Percentiles rank a stretch among this genome's conserved stretches.
Conservation (phyloP, 2,888 invertebrate species). For the Drosophila affinis region DNA sequence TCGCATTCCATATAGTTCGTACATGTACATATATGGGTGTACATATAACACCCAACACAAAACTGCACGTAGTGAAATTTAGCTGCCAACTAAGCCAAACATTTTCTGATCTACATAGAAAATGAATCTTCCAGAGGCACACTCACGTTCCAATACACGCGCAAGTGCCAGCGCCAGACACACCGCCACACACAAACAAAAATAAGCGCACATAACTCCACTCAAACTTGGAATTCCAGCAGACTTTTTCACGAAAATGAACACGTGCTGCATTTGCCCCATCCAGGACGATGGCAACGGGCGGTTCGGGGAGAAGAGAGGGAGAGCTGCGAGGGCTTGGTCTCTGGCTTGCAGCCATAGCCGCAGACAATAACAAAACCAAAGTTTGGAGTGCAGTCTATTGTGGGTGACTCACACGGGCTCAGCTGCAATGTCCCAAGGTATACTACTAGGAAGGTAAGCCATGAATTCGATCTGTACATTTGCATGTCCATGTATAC, state of each 20-base stretch:
- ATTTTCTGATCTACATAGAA: constrained; percentile 46
- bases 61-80: constrained; percentile 64
- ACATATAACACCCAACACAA: constrained; percentile 36
- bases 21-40: neutral
- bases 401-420: constrained; percentile 33
- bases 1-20: constrained; percentile 14
- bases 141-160: constrained; percentile 18
- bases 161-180: constrained; percentile 7
- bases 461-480: neutral
- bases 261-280: constrained; percentile 67
- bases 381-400: constrained; percentile 48
- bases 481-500: neutral
- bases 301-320: neutral
- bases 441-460: neutral
- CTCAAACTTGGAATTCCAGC: constrained; percentile 58
- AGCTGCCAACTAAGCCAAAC: constrained; percentile 62
- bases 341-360: constrained; percentile 60
- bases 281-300: constrained; percentile 22
- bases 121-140: constrained; percentile 50
- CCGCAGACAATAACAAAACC: constrained; percentile 62
- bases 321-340: constrained; percentile 10
- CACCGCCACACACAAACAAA: constrained; percentile 11
- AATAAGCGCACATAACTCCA: constrained; percentile 42
- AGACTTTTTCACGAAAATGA: constrained; percentile 69
- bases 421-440: constrained; percentile 44